Evolutionary conservation across 2,797 vertebrate genomes (phyloP), one percentile per base, ranked within the genome.

Genomic region (Paratrypauchen microcephalus): DNA sequence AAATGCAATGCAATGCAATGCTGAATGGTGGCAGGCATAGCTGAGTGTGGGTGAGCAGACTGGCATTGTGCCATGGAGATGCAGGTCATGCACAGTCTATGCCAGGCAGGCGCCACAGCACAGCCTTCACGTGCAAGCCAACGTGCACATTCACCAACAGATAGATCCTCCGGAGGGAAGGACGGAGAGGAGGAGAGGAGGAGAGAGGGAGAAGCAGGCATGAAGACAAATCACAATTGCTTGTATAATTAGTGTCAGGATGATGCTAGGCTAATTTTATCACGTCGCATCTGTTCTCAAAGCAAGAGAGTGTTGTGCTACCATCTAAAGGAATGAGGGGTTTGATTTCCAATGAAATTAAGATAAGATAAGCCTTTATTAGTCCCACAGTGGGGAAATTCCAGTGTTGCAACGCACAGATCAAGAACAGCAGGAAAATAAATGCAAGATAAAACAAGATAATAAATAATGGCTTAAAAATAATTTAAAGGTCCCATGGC

Each of bases 41-140:
- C 30, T 0, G 45, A 45, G 57, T 60, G 66, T 12, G 48, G 47
- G 1, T 32, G 66, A 54, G 73, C 11, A 83, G 76, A 74, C 77
- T 59, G 73, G 78, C 68, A 73, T 69, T 74, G 82, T 69, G 69
- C 83, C 75, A 63, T 55, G 77, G 56, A 83, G 81, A 85, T 71
- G 6, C 56, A 70, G 85, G 77, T 79, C 75, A 71, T 74, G 69
- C 36, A 71, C 66, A 77, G 66, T 75, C 54, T 26, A 11, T 41
- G 39, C 52, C 52, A 26, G 41, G 41, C 41, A 45, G 41, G 6
- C 24, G 15, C 55, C 55, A 57, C 55, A 28, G 23, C 24, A 26
- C 73, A 67, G 68, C 73, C 73, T 78, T 86, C 90, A 91, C 84
- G 85, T 89, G 87, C 81, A 86, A 69, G 76, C 62, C 81, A 88